phyloP scores from a whole-genome alignment of 2,888 invertebrate species.

The Drosophila anomelani region DNA sequence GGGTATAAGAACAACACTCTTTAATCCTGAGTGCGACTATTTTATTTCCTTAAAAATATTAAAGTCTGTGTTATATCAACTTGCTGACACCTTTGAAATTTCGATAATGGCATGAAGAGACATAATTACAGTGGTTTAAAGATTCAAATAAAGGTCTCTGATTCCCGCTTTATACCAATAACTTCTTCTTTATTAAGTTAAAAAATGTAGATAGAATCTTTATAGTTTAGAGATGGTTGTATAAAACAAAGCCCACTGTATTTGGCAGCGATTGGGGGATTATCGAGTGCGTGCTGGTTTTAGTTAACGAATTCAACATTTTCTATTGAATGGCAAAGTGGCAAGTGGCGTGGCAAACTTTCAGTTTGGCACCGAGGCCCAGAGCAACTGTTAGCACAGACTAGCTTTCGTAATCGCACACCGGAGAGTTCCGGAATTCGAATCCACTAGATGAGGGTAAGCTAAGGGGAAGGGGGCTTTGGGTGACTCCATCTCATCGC shows the following conservation, averaged over 20 bases:
- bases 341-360: slow-evolving; percentile 32
- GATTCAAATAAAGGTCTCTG: neutral
- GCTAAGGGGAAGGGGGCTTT: neutral
- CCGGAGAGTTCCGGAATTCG: slow-evolving; percentile 27
- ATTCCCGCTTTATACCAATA: too few species aligned
- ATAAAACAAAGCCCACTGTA: slow-evolving; percentile 7
- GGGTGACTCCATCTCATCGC: neutral
- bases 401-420: slow-evolving; percentile 37
- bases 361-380: slow-evolving; percentile 24
- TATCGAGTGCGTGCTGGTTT: slow-evolving; percentile 47
- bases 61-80: neutral
- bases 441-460: slow-evolving; percentile 4
- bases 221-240: neutral
- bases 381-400: slow-evolving; percentile 47
- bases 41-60: slow-evolving; percentile 4
- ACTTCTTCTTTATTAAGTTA: neutral
- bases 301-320: slow-evolving; percentile 45
- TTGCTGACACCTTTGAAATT: slow-evolving; percentile 15
- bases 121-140: neutral
- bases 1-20: neutral
- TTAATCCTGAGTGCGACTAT: neutral
- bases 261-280: slow-evolving; percentile 25
- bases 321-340: slow-evolving; percentile 45
- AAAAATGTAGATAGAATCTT: too few species aligned
- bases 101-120: too few species aligned